Base-by-base conservation (phyloP, 2,113 vertebrate genomes). In the Nyctibius bracteatus region DNA sequence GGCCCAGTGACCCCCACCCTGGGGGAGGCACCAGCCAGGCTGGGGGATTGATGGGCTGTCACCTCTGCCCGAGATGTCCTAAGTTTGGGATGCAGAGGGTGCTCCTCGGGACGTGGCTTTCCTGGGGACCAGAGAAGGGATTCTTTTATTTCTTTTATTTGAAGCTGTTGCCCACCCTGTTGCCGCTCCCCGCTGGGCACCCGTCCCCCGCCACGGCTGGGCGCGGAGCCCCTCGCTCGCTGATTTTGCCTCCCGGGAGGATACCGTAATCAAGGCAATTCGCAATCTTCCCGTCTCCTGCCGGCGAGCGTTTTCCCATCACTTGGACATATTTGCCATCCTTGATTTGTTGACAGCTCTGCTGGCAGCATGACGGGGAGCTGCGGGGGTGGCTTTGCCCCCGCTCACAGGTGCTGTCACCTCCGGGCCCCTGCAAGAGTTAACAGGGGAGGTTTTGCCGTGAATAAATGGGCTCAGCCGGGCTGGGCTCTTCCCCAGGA, bases 141-240 rank as follows among this genome's bases (percentile, higher is more conserved):
- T n/a, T 61, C 14, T 30, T 12, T 51, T 30, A 6, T 25, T 51
- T 57, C 22, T 31, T 6, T 17, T 16, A n/a, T 66, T 31, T 5
- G 1, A 25, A 74, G 55, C 57, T 74, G 8, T 16, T 55, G 22
- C 55, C 66, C 2, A 2, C 57, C 31, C 43, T 54, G 70, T 63
- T 71, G 85, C 74, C 2, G 4, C 33, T 66, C 41, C 81, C 28
- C 1, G 1, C 49, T 12, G 59, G 49, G 44, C 47, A 24, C 33
- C 0, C 0, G 1, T n/a, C 35, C 46, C 77, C 35, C 0, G 1
- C 1, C 0, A 1, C 47, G 4, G 15, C 25, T 14, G 17, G 41
- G 24, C 35, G n/a, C 49, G 5, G 27, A 75, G 44, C 83, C 72
- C n/a, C 20, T 73, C 1, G 3, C 19, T 51, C 0, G 1, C 78